Evolutionary conservation across 2,888 invertebrate species (phyloP).

Genomic region (Teinopalpus imperialis): DNA sequence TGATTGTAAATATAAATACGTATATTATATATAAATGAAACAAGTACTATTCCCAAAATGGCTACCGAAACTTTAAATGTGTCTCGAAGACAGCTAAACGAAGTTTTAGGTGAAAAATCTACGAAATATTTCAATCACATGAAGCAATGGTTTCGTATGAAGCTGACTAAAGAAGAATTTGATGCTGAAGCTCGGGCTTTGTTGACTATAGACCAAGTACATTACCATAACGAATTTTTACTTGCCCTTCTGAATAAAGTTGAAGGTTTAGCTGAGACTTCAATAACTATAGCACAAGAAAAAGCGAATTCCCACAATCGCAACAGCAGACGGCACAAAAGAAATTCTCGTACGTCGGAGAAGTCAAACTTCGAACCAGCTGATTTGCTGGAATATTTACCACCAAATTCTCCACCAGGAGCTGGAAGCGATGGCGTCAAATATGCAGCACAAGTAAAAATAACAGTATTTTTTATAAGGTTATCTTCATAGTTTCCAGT

Average conservation of each 20-base stretch:
- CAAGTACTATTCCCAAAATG: slow-evolving; percentile 43
- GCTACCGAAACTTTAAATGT: slow-evolving; percentile 75
- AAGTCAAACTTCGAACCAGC: slow-evolving; percentile 83
- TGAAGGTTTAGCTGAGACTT: slow-evolving; percentile 70
- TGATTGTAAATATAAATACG: too few species aligned
- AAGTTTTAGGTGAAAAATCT: slow-evolving; percentile 85
- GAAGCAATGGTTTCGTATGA: slow-evolving; percentile 88
- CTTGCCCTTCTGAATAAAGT: slow-evolving; percentile 91
- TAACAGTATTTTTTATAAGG: too few species aligned
- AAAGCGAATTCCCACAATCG: slow-evolving; percentile 63
- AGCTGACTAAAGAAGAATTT: slow-evolving; percentile 92
- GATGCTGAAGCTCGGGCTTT: slow-evolving; percentile 89
- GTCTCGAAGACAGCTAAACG: slow-evolving; percentile 83
- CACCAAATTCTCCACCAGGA: slow-evolving; percentile 77
- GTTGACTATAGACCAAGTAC: slow-evolving; percentile 87
- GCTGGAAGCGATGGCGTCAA: slow-evolving; percentile 76
- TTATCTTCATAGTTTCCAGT: too few species aligned
- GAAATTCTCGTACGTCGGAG: slow-evolving; percentile 80
- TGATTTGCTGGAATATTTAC: slow-evolving; percentile 82
- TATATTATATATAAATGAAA: too few species aligned
- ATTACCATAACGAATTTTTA: slow-evolving; percentile 92
- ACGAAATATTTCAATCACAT: slow-evolving; percentile 87
- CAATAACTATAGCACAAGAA: slow-evolving; percentile 67
- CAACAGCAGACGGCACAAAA: slow-evolving; percentile 75
- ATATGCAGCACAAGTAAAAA: slow-evolving; percentile 69